Base-by-base conservation (phyloP, 2,797 vertebrate genomes). In the Parauchenoglanis punctatus region DNA sequence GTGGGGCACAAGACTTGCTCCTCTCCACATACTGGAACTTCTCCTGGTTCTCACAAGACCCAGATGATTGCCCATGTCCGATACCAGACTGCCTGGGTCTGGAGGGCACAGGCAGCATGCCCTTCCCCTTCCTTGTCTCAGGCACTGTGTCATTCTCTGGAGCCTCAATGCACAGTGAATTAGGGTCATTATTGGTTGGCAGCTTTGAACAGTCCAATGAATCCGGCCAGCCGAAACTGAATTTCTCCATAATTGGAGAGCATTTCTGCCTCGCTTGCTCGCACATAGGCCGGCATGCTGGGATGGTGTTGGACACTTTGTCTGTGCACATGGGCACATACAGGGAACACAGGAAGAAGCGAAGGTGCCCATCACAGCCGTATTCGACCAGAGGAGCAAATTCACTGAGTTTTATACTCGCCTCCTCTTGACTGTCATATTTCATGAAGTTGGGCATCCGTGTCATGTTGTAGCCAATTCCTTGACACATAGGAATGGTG, bases 401-500 rank as follows among this genome's bases (percentile, higher is more conserved):
- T 92, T 97, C 97, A 5, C 95, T 95, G 89, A 97, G 95, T 90
- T 97, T 96, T 76, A 95, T 93, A 25, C 94, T 94, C 8, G 97
- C 97, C 87, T 97, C 97, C 6, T 93, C 93, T 92, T 97, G 97
- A 89, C 94, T 96, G 91, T 96, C 95, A 88, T 97, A 96, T 78
- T 96, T 96, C 94, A 97, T 92, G 78, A 96, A 94, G 94, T 97
- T 97, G 93, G 97, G 97, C 97, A 97, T 96, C 72, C 96, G 94
- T 56, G 97, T 97, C 94, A 96, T 94, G 93, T 97, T 97, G 95
- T 97, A 97, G 87, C 97, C 97, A 81, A 97, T 97, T 75, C 96
- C 97, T 85, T 94, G 96, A 91, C 97, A 97, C 97, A 97, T 97
- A 80, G 96, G 96, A 90, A 97, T 97, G 88, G 94, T 95, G 88